phyloP scores from a whole-genome alignment of 2,113 vertebrate species.

The Dasyprocta punctata region DNA sequence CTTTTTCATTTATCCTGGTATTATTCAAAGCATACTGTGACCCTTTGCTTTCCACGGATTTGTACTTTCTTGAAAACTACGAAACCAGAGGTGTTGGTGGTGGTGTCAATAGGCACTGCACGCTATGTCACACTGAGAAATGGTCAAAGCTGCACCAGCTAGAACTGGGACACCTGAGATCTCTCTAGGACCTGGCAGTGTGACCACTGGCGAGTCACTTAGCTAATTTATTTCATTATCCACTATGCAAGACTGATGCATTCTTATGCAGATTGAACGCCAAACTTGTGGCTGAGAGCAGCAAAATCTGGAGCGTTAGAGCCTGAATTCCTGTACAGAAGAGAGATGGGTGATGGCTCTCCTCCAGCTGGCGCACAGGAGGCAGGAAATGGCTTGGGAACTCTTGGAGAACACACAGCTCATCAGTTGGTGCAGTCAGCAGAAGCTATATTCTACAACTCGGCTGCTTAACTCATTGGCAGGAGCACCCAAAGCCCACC shows the following conservation, averaged over 20 bases:
- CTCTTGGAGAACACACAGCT: not conserved
- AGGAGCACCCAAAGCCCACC: not conserved
- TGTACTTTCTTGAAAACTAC: not conserved
- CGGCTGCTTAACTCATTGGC: not conserved
- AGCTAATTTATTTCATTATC: not conserved
- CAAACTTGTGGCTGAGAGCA: not conserved
- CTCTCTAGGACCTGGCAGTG: not conserved
- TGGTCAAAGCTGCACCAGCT: not conserved
- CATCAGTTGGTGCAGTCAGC: not conserved
- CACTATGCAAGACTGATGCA: not conserved
- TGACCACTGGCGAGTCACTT: not conserved
- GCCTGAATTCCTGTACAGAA: not conserved
- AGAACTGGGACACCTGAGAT: not conserved
- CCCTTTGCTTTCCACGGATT: not conserved
- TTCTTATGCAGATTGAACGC: not conserved
- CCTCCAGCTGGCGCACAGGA: not conserved
- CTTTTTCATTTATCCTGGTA: not conserved
- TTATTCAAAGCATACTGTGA: not conserved
- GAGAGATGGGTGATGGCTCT: not conserved
- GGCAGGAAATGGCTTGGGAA: not conserved
- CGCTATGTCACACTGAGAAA: not conserved
- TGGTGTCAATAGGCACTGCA: not conserved
- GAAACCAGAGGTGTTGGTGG: not conserved
- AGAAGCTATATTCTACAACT: not conserved
- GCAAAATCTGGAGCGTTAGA: not conserved